Evolutionary conservation across 1,140 invertebrate species (phyloP).

Genomic region (Agrilus planipennis): DNA sequence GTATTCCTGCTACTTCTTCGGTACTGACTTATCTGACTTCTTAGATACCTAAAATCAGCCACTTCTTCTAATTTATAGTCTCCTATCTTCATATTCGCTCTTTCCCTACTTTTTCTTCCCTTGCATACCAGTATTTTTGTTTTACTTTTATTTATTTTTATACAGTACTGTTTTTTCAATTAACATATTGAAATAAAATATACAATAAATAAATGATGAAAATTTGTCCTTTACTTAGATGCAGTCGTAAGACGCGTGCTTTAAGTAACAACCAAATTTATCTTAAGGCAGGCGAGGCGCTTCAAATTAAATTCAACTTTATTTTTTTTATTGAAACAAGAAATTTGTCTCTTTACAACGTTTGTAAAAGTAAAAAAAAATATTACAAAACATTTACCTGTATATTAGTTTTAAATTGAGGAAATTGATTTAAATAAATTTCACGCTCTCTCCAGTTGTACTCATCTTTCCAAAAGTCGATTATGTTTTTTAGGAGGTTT

Average conservation of each 20-base stretch:
- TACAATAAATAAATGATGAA: slow-evolving; percentile 6
- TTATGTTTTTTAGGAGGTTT: slow-evolving; percentile 47
- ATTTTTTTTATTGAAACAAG: slow-evolving; percentile 37
- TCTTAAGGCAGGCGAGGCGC: slow-evolving; percentile 90
- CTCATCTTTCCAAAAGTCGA: slow-evolving; percentile 66
- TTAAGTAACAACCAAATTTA: slow-evolving; percentile 76
- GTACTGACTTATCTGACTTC: no score
- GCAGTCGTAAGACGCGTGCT: slow-evolving; percentile 36
- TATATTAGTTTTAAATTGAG: slow-evolving; percentile 60
- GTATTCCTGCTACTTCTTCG: no score
- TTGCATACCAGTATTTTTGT: no score
- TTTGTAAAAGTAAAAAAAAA: slow-evolving; percentile 57
- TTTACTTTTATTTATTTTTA: no score
- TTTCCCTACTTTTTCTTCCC: no score
- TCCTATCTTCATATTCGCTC: no score
- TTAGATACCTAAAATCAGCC: no score
- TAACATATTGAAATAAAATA: no score
- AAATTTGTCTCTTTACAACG: slow-evolving; percentile 58
- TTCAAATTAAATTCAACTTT: slow-evolving; percentile 57
- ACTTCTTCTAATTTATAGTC: no score
- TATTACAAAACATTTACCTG: no score
- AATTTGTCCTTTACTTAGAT: neutral
- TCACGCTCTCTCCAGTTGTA: slow-evolving; percentile 66
- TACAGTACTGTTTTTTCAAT: no score
- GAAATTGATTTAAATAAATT: slow-evolving; percentile 52